These are phyloP conservation scores for Linnaemya vulpina DNA, from an alignment of 2,888 invertebrate genomes.

Conservation along the genomic window DNA sequence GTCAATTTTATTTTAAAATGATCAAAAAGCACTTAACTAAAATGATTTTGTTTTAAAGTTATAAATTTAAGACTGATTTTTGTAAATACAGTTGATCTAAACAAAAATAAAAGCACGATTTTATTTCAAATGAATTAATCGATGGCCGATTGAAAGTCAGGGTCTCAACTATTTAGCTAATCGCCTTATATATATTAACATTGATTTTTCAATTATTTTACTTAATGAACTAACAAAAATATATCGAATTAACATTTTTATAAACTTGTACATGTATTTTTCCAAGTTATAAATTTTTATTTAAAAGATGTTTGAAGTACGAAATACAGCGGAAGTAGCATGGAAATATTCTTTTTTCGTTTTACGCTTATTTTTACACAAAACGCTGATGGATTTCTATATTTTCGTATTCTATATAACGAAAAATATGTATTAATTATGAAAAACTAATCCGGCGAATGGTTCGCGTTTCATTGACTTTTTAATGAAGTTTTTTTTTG, in stretches of 20 bases:
- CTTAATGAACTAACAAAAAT: not conserved
- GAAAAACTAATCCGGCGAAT: too few species aligned
- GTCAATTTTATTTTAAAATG: not conserved
- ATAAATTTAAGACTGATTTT: not conserved
- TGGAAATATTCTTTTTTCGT: not conserved
- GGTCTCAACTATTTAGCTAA: not conserved
- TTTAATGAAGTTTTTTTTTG: too few species aligned
- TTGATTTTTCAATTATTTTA: not conserved
- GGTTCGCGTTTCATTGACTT: too few species aligned
- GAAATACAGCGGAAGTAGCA: not conserved
- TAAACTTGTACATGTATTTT: too few species aligned
- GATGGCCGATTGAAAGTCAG: not conserved
- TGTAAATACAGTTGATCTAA: not conserved
- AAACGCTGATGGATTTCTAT: too few species aligned
- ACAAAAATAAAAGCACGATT: not conserved
- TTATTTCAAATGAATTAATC: not conserved
- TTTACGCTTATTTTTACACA: too few species aligned
- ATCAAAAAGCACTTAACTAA: not conserved
- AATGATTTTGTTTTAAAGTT: not conserved
- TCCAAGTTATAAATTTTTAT: too few species aligned
- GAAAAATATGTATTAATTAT: too few species aligned
- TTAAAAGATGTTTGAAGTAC: not conserved
- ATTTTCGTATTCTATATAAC: too few species aligned
- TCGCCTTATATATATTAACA: not conserved
- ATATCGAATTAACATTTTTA: not conserved